Conservation (phyloP, 2,113 vertebrate species). For the Bos indicus region DNA sequence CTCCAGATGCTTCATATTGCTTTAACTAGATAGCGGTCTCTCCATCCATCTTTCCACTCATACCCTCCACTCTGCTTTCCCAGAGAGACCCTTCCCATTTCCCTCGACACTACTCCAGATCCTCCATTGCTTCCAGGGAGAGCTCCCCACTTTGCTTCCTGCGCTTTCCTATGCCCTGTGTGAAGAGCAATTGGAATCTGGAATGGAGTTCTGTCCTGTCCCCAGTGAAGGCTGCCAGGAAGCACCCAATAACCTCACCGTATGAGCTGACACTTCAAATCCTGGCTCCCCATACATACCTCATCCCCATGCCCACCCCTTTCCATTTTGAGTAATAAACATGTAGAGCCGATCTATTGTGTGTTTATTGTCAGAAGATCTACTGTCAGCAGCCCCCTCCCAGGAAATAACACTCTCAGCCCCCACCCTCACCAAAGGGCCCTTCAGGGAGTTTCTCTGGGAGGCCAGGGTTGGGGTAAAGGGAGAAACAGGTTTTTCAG, state of each 20-base stretch:
- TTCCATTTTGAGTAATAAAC: conserved; percentile 59
- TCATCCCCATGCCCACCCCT: neutral
- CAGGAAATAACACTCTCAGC: neutral
- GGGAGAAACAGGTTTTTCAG: conserved; percentile 51
- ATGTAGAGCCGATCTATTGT: neutral
- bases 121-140: neutral
- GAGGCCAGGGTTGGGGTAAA: neutral
- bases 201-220: neutral
- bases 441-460: neutral
- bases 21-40: neutral
- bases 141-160: neutral
- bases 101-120: neutral
- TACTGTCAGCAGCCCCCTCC: neutral
- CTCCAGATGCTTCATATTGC: neutral
- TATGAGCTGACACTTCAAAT: neutral
- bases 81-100: neutral
- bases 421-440: neutral
- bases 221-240: neutral
- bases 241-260: neutral
- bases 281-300: neutral
- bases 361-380: neutral
- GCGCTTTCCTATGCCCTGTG: neutral
- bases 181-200: neutral
- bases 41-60: neutral
- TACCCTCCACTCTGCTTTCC: neutral